Evolutionary conservation across 2,113 vertebrate species (phyloP).

Genomic region (Leptosomus discolor): DNA sequence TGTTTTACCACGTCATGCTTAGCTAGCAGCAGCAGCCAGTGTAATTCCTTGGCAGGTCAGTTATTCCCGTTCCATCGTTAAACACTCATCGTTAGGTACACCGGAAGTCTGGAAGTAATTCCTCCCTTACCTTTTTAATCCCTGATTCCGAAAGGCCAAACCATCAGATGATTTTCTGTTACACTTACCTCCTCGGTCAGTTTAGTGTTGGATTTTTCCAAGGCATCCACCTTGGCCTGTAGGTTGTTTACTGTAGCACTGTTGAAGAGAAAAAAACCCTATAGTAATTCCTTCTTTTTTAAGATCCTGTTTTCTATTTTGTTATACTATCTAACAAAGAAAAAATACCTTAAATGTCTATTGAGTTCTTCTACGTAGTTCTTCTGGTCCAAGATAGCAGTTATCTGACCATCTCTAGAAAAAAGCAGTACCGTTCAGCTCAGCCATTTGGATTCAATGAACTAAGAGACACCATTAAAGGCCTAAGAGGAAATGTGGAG

Average conservation of each 20-base stretch:
- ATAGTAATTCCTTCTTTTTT: neutral
- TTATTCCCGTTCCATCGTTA: neutral
- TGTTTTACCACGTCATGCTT: neutral
- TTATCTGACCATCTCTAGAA: slow-evolving; percentile 93
- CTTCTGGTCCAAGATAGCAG: slow-evolving; percentile 98
- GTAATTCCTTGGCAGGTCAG: neutral
- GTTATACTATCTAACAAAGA: neutral
- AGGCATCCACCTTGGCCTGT: slow-evolving; percentile 93
- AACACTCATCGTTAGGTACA: neutral
- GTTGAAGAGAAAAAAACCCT: neutral
- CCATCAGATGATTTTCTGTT: neutral
- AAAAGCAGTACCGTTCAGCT: neutral
- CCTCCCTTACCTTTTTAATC: neutral
- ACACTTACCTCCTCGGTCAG: slow-evolving; percentile 90
- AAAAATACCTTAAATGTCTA: slow-evolving; percentile 87
- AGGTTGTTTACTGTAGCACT: slow-evolving; percentile 98
- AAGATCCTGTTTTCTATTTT: neutral
- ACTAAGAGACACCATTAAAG: neutral
- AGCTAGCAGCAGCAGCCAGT: neutral
- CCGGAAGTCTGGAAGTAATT: neutral
- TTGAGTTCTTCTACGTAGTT: slow-evolving; percentile 99
- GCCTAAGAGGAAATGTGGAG: rapidly evolving
- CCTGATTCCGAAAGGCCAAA: neutral
- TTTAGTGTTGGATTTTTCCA: slow-evolving; percentile 99
- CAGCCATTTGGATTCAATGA: neutral